A percentile compares a stretch with the other conserved stretches of the same genome.
phyloP scores from a whole-genome alignment of 2,888 invertebrate species.

The Caenorhabditis macrosperma region DNA sequence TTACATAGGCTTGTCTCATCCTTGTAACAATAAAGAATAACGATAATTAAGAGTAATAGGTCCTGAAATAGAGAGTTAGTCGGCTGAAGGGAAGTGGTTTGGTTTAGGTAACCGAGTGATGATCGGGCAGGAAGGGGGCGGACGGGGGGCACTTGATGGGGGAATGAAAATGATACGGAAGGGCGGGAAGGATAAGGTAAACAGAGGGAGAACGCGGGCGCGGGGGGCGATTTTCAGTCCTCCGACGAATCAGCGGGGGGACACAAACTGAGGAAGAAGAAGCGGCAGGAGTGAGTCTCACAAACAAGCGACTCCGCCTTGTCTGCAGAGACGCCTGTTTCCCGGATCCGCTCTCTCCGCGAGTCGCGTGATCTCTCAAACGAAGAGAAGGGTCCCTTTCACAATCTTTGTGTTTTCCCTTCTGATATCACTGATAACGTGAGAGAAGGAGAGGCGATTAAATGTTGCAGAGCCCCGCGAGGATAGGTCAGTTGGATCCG shows the following conservation, averaged over 20 bases:
- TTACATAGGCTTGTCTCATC: constrained; percentile 27
- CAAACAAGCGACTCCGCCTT: constrained; percentile 37
- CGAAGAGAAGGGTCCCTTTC: not conserved
- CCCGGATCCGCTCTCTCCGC: constrained; percentile 19
- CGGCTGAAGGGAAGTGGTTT: not conserved
- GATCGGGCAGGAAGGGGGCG: constrained; percentile 13
- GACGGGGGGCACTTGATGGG: constrained; percentile 33
- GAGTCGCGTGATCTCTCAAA: constrained; percentile 21
- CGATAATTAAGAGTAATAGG: not conserved
- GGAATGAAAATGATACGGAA: constrained; percentile 14
- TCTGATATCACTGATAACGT: constrained; percentile 16
- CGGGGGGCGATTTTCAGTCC: constrained; percentile 11
- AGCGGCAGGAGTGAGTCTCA: not conserved
- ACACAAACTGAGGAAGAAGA: not conserved
- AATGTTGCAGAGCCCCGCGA: not conserved
- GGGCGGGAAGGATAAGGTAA: constrained; percentile 27
- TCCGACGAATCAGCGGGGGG: not conserved
- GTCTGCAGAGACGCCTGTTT: constrained; percentile 46
- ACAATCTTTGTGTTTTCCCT: constrained; percentile 55
- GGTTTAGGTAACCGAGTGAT: constrained; percentile 39
- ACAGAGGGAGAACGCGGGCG: constrained; percentile 22
- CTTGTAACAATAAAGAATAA: not conserved
- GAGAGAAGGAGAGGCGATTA: constrained; percentile 11
- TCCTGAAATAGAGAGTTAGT: not conserved
- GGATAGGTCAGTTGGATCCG: not conserved